Percentiles rank a stretch among this genome's conserved stretches.
Evolutionary conservation across 2,797 vertebrate species (phyloP).

Genomic region (Sebastes jordani): DNA sequence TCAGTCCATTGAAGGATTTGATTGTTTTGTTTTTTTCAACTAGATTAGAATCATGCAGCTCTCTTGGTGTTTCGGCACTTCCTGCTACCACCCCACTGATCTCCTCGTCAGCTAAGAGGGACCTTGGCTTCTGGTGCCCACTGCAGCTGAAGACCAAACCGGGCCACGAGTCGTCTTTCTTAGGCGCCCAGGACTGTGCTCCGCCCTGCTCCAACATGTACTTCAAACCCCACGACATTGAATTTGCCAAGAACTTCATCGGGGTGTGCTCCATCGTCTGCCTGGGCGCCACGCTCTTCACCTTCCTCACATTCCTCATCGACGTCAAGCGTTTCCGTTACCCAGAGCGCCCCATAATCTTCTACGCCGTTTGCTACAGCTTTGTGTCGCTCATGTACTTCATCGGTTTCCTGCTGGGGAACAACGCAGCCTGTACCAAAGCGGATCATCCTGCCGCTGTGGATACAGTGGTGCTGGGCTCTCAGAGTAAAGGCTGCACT

Average conservation of each 20-base stretch:
- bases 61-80: conserved; percentile 55
- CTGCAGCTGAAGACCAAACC: conserved; percentile 90
- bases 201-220: conserved; percentile 98
- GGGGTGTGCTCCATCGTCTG: conserved; percentile 95
- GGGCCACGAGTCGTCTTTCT: conserved; percentile 88
- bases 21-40: background rate
- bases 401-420: conserved; percentile 92
- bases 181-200: conserved; percentile 92
- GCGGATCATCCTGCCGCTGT: conserved; percentile 76
- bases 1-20: background rate
- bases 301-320: conserved; percentile 96
- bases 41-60: conserved; percentile 80
- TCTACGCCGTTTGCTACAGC: conserved; percentile 96
- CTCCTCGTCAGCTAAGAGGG: conserved; percentile 83
- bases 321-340: conserved; percentile 96
- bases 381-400: conserved; percentile 96
- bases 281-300: conserved; percentile 93
- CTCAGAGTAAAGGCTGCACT: conserved; percentile 94
- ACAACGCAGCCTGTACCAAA: conserved; percentile 86
- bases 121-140: conserved; percentile 98
- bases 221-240: conserved; percentile 90
- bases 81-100: conserved; percentile 82
- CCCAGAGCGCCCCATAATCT: conserved; percentile 96
- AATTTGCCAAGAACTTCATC: conserved; percentile 94
- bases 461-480: conserved; percentile 91